Evolutionary conservation across 1,140 invertebrate species (phyloP), one percentile per base, ranked within the genome.

Genomic region (Chironomus striatipennis): DNA sequence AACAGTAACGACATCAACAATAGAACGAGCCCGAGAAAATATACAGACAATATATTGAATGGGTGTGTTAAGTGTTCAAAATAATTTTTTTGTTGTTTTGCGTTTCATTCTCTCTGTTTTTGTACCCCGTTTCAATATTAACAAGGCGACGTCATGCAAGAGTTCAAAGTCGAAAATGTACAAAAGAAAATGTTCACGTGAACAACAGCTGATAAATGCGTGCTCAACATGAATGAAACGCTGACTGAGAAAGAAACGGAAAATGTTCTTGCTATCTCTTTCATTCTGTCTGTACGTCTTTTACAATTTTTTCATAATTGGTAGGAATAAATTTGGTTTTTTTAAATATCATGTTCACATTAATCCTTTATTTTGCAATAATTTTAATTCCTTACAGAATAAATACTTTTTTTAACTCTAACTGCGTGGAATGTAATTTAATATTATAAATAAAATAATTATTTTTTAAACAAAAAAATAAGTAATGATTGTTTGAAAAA

Each of bases 181-280:
- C 18, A 70, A 17, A 70, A 70, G 65, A 70, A 70, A 70, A 76
- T 80, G 81, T 82, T 82, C 82, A 83, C 82, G 82, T 83, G 81
- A 83, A 82, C 80, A 80, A 80, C 77, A 79, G 77, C 75, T 77
- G 77, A 76, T 77, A 75, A 7, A 20, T 74, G 78, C 77, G 74
- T 82, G 81, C 76, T 77, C 75, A 77, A 78, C 76, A 34, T 74
- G 76, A 76, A 75, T 77, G 77, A 75, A 24, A 43, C 74, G 43
- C 67, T 77, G 70, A 73, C 82, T 78, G 75, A 57, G 76, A n/a
- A n/a, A 77, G 78, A 77, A 77, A 81, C 80, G 78, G 75, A 77
- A 20, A 74, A 73, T 79, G 78, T 76, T 80, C 79, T 81, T 85
- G 65, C 65, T 21, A 1, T 70, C 20, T 70, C 17, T 2, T 5